phyloP scores from a whole-genome alignment of 2,113 vertebrate genomes.

The Bambusicola thoracicus region DNA sequence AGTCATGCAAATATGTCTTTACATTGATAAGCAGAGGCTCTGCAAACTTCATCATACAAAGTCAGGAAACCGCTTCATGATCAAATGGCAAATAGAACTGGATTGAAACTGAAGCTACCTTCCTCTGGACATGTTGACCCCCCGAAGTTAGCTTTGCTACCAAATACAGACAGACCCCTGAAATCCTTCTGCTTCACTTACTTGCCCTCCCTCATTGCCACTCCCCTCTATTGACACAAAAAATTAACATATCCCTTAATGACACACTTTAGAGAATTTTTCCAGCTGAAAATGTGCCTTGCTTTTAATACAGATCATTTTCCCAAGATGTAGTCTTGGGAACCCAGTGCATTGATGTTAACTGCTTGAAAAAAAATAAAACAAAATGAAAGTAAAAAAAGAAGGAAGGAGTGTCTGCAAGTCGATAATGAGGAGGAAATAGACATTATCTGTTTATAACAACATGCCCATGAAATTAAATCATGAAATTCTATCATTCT shows the following conservation, averaged over 20 bases:
- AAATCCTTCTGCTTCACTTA: neutral
- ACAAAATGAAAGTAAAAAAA: too few species aligned
- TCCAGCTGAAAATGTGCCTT: neutral
- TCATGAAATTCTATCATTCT: neutral
- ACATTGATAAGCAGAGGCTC: neutral
- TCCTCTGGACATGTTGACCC: neutral
- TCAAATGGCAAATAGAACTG: neutral
- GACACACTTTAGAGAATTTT: neutral
- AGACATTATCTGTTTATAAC: neutral
- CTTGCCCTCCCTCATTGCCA: neutral
- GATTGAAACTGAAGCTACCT: neutral
- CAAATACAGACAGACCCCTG: neutral
- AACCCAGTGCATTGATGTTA: neutral
- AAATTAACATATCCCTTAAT: neutral
- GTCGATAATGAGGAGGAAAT: neutral
- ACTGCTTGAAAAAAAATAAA: neutral
- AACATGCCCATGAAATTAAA: neutral
- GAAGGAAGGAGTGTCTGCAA: neutral
- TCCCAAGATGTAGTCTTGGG: neutral
- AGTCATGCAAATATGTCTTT: neutral
- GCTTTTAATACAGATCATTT: neutral
- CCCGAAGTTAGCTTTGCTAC: neutral
- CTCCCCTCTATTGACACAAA: neutral
- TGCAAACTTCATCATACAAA: neutral
- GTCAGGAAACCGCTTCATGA: neutral